These are phyloP conservation scores for Coelopa pilipes DNA, from an alignment of 2,888 invertebrate genomes.

Conservation along the genomic window DNA sequence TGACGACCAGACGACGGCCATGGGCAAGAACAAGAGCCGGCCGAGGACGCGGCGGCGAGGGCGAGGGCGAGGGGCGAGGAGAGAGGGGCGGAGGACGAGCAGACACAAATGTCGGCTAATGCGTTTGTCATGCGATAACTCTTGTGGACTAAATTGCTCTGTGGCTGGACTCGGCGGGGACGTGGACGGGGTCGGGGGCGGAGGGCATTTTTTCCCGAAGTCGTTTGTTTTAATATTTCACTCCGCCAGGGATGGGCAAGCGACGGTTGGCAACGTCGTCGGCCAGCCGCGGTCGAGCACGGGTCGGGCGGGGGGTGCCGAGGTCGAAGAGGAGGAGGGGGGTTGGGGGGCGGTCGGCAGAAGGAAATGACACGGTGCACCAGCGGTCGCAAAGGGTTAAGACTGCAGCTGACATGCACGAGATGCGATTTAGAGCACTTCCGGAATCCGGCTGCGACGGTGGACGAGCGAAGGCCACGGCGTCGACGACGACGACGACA, in stretches of 20 bases:
- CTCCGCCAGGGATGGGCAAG: neutral
- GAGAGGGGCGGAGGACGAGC: neutral
- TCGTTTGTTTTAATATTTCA: constrained; percentile 40
- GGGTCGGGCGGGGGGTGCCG: too few relatives aligned
- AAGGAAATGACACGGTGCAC: constrained; percentile 17
- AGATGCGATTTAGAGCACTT: constrained; percentile 39
- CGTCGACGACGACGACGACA: neutral
- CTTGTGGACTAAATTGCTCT: neutral
- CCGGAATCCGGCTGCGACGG: constrained; percentile 20
- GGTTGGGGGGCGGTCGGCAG: constrained; percentile 26
- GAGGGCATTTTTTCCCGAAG: constrained; percentile 13
- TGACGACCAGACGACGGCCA: neutral
- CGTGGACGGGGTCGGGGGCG: neutral
- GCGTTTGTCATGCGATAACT: neutral
- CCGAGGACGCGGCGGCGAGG: too few relatives aligned
- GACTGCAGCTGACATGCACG: constrained; percentile 44
- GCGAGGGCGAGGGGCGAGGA: neutral
- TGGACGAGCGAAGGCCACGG: neutral
- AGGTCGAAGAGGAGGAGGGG: neutral
- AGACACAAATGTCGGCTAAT: constrained; percentile 16
- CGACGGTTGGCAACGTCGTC: neutral
- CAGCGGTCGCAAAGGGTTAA: constrained; percentile 31
- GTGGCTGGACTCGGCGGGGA: neutral
- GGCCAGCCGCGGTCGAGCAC: neutral
- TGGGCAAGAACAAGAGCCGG: too few relatives aligned